Evolutionary conservation across 2,888 invertebrate genomes (phyloP), one percentile per base, ranked within the genome.

Genomic region (Melanophora roralis): DNA sequence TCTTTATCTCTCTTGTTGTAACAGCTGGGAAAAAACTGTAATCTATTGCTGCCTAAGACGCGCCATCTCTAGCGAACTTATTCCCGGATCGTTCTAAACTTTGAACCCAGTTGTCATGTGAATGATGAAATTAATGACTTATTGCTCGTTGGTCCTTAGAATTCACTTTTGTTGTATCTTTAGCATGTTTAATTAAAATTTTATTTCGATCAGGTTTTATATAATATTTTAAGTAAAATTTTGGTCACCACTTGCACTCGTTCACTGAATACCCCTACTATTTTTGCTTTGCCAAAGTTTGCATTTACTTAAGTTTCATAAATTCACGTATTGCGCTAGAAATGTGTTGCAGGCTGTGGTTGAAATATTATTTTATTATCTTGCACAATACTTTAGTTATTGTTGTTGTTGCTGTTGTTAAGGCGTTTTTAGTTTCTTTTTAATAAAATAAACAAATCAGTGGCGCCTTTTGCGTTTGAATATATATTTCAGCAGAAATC

Each of bases 391-490:
- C 11, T 45, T 2, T 55, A 36, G 23, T 57, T 21, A 9, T 32
- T 1, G 27, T 27, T 47, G 21, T 38, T 38, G 34, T 43, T 51
- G 19, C 32, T 21, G 51, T 51, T 51, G 43, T 8, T 19, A 14
- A 43, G 71, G 14, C 65, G 43, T 38, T 53, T 55, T 55, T 14
- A 34, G 14, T 73, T 75, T 36, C 11, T 55, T 43, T 38, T 65
- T 27, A 14, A 34, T 45, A 16, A 19, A 68, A 49, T 36, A 59
- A 65, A 65, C 49, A 74, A 65, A 74, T 74, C 69, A 74, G 69
- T 74, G 74, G 78, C 74, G 74, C 78, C 74, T 69, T 47, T 47
- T 51, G 51, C 40, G 8, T 60, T 60, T 60, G 16, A 36, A 49
- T 36, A 27, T 34, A 27, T 27, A n/a, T 59, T 57, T 55, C 40